Percentiles rank a stretch among this genome's conserved stretches.
These are phyloP conservation scores for Cyprinella venusta DNA, from an alignment of 2,797 vertebrate genomes.

Conservation along the genomic window DNA sequence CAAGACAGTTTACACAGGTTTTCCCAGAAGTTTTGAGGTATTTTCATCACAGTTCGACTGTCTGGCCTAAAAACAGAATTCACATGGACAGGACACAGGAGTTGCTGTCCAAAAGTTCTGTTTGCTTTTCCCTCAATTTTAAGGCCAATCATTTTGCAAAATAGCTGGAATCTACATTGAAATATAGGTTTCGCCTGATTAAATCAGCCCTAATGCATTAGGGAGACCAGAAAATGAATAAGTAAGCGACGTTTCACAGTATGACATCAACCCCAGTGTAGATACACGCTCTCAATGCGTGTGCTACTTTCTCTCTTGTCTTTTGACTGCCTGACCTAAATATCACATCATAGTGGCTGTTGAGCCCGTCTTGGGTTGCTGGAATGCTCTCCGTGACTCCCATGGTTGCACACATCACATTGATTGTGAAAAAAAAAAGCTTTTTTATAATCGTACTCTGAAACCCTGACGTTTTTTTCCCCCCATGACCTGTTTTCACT, in stretches of 20 bases:
- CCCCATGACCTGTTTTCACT: conserved; percentile 27
- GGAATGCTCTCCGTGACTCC: conserved; percentile 53
- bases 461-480: conserved; percentile 4
- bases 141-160: background rate
- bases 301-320: conserved; percentile 7
- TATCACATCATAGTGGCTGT: conserved; percentile 23
- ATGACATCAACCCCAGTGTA: background rate
- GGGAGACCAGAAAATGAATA: background rate
- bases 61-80: conserved; percentile 40
- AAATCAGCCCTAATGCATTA: conserved; percentile 19
- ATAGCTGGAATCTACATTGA: background rate
- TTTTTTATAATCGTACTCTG: conserved; percentile 17
- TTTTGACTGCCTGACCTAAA: conserved; percentile 52
- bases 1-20: background rate
- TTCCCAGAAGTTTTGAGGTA: conserved; percentile 20
- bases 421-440: conserved; percentile 45
- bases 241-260: conserved; percentile 12
- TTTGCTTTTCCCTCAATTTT: conserved; percentile 11
- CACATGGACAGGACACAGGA: conserved; percentile 34
- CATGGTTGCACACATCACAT: conserved; percentile 65
- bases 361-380: background rate
- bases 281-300: conserved; percentile 1
- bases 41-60: background rate
- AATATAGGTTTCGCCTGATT: conserved; percentile 4
- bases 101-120: conserved; percentile 8